These are phyloP conservation scores for Chloropsis hardwickii DNA, from an alignment of 2,113 vertebrate species.

Conservation along the genomic window DNA sequence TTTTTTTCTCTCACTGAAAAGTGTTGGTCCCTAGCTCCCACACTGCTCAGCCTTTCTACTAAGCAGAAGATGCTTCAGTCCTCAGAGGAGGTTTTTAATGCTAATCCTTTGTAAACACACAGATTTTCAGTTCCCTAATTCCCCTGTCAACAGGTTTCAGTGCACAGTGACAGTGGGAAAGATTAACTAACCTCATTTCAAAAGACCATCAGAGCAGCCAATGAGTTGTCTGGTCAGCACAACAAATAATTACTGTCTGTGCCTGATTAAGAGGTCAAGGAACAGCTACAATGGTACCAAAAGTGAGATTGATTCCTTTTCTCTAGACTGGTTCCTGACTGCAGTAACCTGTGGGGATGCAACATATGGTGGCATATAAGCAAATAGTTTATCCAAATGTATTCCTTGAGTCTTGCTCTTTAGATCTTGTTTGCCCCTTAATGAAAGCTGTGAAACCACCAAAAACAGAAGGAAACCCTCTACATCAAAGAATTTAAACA, in stretches of 20 bases:
- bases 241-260: background rate
- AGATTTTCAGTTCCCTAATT: constrained; percentile 9
- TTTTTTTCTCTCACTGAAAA: background rate
- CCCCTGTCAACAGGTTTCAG: background rate
- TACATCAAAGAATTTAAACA: background rate
- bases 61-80: background rate
- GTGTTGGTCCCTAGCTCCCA: background rate
- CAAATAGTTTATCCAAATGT: background rate
- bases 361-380: background rate
- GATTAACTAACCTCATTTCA: background rate
- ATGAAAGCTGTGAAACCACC: background rate
- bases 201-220: background rate
- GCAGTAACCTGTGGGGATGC: background rate
- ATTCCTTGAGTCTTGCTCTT: background rate
- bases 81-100: background rate
- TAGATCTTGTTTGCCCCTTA: background rate
- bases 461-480: background rate
- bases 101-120: background rate
- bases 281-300: fast-evolving
- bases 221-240: background rate
- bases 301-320: background rate
- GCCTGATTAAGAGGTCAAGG: background rate
- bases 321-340: background rate
- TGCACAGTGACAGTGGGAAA: background rate
- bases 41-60: background rate